These are phyloP conservation scores for Abramis brama DNA, from an alignment of 2,113 vertebrate species.

Conservation along the genomic window DNA sequence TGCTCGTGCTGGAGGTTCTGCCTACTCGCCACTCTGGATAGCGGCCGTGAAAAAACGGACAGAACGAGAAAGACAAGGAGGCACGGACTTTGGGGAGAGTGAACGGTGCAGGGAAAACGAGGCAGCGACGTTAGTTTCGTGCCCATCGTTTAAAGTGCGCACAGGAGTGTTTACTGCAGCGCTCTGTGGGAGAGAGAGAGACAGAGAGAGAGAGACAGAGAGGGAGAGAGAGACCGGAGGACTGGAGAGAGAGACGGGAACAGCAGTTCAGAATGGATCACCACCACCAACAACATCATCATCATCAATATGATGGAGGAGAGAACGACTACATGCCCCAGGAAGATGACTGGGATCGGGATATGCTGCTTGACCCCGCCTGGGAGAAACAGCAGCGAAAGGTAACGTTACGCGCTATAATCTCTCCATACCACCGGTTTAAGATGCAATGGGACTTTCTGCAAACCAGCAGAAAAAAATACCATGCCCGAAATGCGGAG, in stretches of 20 bases:
- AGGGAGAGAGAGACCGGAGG: conserved; percentile 11
- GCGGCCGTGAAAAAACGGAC: conserved; percentile 45
- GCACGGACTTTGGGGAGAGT: conserved; percentile 41
- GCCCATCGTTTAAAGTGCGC: conserved; percentile 67
- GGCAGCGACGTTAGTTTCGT: conserved; percentile 65
- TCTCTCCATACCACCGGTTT: conserved; percentile 23
- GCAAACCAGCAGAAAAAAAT: neutral
- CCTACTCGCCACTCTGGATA: conserved; percentile 58
- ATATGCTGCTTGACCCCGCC: conserved; percentile 92
- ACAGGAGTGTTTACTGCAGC: conserved; percentile 44
- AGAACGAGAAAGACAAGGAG: conserved; percentile 56
- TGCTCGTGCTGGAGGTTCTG: conserved; percentile 61
- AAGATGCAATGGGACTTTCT: conserved; percentile 53
- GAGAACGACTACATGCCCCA: conserved; percentile 87
- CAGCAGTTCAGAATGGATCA: conserved; percentile 81
- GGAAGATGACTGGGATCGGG: conserved; percentile 95
- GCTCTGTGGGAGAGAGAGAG: conserved; percentile 25
- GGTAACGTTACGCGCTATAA: conserved; percentile 70
- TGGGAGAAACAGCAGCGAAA: conserved; percentile 99
- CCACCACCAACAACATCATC: conserved; percentile 40
- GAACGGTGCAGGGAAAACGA: conserved; percentile 51
- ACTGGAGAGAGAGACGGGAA: conserved; percentile 60
- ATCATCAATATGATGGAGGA: conserved; percentile 73
- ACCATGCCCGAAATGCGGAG: neutral
- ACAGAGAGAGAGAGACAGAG: neutral